Conservation (phyloP, 2,888 invertebrate species). For the Eupithecia tripunctaria region DNA sequence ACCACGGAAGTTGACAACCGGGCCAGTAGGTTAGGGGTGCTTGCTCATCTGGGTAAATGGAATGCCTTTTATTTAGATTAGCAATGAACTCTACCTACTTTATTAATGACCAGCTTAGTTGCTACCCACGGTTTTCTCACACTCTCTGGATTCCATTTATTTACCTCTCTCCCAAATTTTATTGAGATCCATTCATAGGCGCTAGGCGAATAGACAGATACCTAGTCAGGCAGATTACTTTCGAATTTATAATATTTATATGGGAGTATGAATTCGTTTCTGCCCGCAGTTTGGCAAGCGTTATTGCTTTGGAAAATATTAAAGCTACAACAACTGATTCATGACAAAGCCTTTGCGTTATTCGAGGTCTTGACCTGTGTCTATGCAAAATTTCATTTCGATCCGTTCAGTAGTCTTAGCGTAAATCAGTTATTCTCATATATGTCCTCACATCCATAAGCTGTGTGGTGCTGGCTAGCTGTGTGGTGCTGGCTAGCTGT, state of each 20-base stretch:
- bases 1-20: slow-evolving; percentile 49
- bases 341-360: not conserved
- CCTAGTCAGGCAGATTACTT: too few species aligned
- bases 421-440: too few species aligned
- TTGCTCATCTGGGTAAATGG: slow-evolving; percentile 46
- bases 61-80: slow-evolving; percentile 17
- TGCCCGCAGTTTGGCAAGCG: not conserved
- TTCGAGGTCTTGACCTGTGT: not conserved
- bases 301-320: not conserved
- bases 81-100: not conserved
- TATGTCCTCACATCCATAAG: too few species aligned
- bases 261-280: not conserved
- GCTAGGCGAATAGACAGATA: too few species aligned
- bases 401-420: not conserved
- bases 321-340: not conserved
- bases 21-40: slow-evolving; percentile 49
- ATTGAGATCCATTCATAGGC: too few species aligned
- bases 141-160: too few species aligned
- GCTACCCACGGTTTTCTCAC: not conserved
- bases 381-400: not conserved
- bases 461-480: too few species aligned
- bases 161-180: too few species aligned
- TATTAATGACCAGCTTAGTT: not conserved
- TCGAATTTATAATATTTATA: too few species aligned
- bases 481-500: too few species aligned